These are phyloP conservation scores for Numenius arquata DNA, from an alignment of 2,113 vertebrate species.

Conservation along the genomic window DNA sequence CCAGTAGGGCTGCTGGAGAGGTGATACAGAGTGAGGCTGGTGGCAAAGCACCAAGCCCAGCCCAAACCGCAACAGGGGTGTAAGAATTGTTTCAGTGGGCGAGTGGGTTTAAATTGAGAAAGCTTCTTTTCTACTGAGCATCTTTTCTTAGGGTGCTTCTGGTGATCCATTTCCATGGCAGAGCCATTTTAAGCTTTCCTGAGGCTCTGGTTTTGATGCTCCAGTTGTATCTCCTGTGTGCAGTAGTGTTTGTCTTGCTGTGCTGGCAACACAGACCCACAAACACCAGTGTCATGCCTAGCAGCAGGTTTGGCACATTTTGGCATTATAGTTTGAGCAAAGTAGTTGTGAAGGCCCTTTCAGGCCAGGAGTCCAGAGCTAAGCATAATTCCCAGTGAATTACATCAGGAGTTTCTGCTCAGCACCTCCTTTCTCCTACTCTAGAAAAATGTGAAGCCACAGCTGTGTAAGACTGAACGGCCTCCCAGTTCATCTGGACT, in stretches of 20 bases:
- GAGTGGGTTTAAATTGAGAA: background rate
- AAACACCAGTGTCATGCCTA: accelerated
- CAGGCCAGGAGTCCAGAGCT: background rate
- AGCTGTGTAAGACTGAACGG: background rate
- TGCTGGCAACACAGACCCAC: background rate
- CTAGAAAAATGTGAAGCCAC: background rate
- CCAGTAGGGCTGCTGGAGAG: background rate
- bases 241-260: background rate
- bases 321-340: accelerated
- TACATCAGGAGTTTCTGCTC: background rate
- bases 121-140: background rate
- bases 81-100: background rate
- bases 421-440: background rate
- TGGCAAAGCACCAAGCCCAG: background rate
- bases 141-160: background rate
- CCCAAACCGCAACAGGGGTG: background rate
- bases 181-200: background rate
- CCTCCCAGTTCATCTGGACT: background rate
- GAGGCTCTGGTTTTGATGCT: background rate
- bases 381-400: background rate
- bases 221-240: background rate
- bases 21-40: background rate
- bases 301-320: background rate
- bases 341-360: background rate
- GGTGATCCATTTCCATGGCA: background rate